Conservation (phyloP, 2,797 vertebrate genomes). For the Sylvilagus floridanus region DNA sequence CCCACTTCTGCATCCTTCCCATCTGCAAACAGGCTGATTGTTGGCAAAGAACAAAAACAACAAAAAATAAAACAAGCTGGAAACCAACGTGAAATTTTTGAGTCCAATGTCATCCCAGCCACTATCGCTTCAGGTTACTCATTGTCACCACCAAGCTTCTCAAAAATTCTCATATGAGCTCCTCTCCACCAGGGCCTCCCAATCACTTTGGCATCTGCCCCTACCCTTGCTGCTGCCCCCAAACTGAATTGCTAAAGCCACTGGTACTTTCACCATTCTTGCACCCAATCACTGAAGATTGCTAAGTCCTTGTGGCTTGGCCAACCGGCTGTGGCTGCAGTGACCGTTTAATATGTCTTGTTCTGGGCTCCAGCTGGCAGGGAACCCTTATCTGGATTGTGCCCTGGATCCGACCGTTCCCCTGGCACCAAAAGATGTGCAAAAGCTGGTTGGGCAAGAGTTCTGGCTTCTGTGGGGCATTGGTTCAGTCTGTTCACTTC, state of each 20-base stretch:
- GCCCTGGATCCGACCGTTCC: background rate
- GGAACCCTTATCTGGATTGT: background rate
- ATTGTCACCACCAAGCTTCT: background rate
- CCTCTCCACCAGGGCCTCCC: rapidly evolving
- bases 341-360: background rate
- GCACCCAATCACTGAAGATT: background rate
- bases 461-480: background rate
- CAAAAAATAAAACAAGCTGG: background rate
- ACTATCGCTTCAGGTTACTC: background rate
- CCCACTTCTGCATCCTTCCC: background rate
- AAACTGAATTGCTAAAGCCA: background rate
- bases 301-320: background rate
- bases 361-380: background rate
- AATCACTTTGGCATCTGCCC: rapidly evolving
- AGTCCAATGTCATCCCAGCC: background rate
- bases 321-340: rapidly evolving
- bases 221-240: rapidly evolving
- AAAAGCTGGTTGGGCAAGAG: background rate
- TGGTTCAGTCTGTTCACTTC: background rate
- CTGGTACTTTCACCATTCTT: rapidly evolving
- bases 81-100: background rate
- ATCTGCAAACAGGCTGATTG: background rate
- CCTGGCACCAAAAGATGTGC: rapidly evolving
- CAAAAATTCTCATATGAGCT: background rate
- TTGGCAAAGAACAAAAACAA: background rate